A percentile compares a stretch with the other conserved stretches of the same genome.
Evolutionary conservation across 2,797 vertebrate species (phyloP).

Genomic region (Eremophila alpestris): DNA sequence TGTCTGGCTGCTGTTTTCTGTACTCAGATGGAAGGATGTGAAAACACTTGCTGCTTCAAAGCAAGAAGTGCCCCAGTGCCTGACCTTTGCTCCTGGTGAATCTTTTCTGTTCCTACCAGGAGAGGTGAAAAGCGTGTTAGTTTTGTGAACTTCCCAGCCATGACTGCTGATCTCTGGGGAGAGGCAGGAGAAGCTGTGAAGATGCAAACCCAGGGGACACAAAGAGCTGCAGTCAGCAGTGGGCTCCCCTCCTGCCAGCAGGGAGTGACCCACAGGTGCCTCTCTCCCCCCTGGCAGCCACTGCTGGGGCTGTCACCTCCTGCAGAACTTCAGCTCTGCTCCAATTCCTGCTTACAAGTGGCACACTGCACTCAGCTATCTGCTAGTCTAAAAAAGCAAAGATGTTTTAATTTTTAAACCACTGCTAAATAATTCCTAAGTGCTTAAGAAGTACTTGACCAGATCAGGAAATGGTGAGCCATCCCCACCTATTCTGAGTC

Average conservation of each 20-base stretch:
- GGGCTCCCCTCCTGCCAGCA: neutral
- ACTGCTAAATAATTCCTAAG: neutral
- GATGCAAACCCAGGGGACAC: neutral
- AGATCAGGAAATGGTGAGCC: neutral
- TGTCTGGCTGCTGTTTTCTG: neutral
- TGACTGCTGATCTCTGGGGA: neutral
- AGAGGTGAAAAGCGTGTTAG: neutral
- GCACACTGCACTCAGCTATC: neutral
- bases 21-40: neutral
- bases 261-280: neutral
- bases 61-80: neutral
- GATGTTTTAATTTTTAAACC: neutral
- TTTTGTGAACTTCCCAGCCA: neutral
- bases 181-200: neutral
- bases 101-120: neutral
- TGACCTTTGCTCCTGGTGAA: neutral
- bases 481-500: neutral
- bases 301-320: neutral
- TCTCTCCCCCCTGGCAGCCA: accelerated
- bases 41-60: slow-evolving; percentile 3
- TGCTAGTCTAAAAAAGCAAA: neutral
- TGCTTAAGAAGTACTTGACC: neutral
- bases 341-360: neutral
- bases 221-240: neutral
- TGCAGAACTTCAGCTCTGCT: neutral